Base-by-base conservation (phyloP, 2,888 invertebrate genomes). In the Heliconius ismenius region DNA sequence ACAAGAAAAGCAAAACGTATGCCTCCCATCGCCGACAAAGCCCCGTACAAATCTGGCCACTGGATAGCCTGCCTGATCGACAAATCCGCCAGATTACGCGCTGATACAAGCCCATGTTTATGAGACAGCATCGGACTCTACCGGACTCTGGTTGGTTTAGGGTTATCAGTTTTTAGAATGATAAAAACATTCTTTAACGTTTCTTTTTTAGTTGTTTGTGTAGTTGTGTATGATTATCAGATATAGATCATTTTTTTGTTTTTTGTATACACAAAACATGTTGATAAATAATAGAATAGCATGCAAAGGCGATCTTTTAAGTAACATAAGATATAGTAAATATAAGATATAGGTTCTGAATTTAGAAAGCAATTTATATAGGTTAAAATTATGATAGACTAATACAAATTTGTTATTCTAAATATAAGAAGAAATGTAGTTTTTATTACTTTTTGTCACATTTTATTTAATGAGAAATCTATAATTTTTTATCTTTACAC, bases 31-130 rank as follows among this genome's bases (percentile, higher is more conserved):
- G 91, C 86, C 86, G 84, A 89, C 86, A 93, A 94, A 92, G 91
- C 93, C 92, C 86, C 83, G 91, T 89, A 93, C 93, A 94, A 93
- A 93, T 93, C 92, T 93, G 91, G 89, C 83, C 91, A 90, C 88
- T 89, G 93, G 93, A 92, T 92, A 92, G 90, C 91, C 86, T 87
- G 89, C 84, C 92, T 94, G 93, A 94, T 94, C 94, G 94, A 94
- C 94, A 94, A 94, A 94, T 94, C 94, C 94, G 86, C 85, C 87
- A 94, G 94, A 94, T 94, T 94, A 94, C 93, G 89, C 91, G 90
- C 92, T 93, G 94, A 94, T 94, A 94, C 94, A 86, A 85, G 90
- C 85, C 84, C 91, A 92, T 92, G 93, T 93, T 93, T 94, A 93
- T 92, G 92, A 92, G 93, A 91, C 92, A 91, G 88, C 84, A 84